phyloP scores from a whole-genome alignment of 2,797 vertebrate species.

The Rhinoraja longicauda region DNA sequence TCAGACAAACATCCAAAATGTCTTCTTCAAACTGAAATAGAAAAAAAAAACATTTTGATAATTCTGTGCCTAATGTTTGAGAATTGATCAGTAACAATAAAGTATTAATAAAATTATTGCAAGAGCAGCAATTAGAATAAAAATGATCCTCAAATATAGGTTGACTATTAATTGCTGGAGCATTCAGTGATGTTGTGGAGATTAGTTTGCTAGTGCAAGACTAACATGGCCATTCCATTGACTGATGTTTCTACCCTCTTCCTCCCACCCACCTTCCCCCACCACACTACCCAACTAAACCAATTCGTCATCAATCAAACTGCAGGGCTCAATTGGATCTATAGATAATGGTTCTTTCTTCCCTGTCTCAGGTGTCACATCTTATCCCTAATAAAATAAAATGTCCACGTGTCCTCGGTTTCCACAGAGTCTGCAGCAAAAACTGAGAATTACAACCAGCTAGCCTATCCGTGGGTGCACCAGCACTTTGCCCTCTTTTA shows the following conservation, averaged over 20 bases:
- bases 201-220: not conserved
- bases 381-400: too few relatives aligned
- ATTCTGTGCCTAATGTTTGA: not conserved
- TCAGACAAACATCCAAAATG: slow-evolving; percentile 56
- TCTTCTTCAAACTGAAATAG: slow-evolving; percentile 56
- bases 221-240: not conserved
- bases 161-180: not conserved
- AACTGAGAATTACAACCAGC: too few relatives aligned
- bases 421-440: too few relatives aligned
- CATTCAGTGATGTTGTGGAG: not conserved
- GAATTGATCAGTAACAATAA: not conserved
- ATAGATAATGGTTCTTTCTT: too few relatives aligned
- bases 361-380: too few relatives aligned
- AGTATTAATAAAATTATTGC: not conserved
- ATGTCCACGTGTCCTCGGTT: too few relatives aligned
- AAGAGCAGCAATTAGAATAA: not conserved
- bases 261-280: too few relatives aligned
- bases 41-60: not conserved
- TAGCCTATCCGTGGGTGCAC: too few relatives aligned
- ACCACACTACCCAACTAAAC: too few relatives aligned
- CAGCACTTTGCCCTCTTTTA: not conserved
- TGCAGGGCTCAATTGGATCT: too few relatives aligned
- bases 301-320: too few relatives aligned
- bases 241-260: too few relatives aligned
- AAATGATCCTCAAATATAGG: not conserved